phyloP scores from a whole-genome alignment of 1,140 invertebrate species.

The Drosophila neocordata region DNA sequence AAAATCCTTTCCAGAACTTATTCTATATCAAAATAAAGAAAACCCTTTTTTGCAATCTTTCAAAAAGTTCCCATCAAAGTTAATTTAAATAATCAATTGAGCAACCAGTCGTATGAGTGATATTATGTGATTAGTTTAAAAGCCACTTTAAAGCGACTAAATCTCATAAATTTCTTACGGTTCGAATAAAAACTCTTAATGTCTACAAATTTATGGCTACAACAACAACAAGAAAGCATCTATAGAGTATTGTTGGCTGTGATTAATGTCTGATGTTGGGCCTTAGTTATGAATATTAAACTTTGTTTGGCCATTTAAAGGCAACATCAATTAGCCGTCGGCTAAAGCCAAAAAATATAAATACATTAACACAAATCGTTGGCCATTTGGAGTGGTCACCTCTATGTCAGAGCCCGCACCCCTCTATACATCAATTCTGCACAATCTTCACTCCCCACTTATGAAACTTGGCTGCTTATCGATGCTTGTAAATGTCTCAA shows the following conservation, averaged over 20 bases:
- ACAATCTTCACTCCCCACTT: constrained; percentile 9
- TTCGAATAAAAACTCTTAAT: neutral
- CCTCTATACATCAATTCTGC: neutral
- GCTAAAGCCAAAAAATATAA: constrained; percentile 49
- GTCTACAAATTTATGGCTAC: constrained; percentile 38
- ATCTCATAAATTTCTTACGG: neutral
- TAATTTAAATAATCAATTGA: neutral
- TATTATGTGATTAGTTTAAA: neutral
- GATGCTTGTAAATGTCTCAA: constrained; percentile 81
- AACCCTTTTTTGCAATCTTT: neutral
- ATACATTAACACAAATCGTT: constrained; percentile 76
- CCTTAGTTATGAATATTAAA: constrained; percentile 69
- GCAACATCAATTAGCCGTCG: constrained; percentile 67
- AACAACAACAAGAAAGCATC: too few relatives aligned
- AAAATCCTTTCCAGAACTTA: too few relatives aligned
- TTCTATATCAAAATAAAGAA: too few relatives aligned
- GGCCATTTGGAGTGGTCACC: constrained; percentile 50
- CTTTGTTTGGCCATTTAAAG: constrained; percentile 58
- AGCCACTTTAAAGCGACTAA: neutral
- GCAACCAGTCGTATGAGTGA: neutral
- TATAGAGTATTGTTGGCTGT: constrained; percentile 28
- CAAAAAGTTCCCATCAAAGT: neutral
- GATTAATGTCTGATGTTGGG: constrained; percentile 66
- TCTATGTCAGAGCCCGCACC: too few relatives aligned
- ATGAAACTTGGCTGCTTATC: constrained; percentile 44